These are phyloP conservation scores for Tridacna crocea DNA, from an alignment of 2,888 invertebrate species.

Conservation along the genomic window DNA sequence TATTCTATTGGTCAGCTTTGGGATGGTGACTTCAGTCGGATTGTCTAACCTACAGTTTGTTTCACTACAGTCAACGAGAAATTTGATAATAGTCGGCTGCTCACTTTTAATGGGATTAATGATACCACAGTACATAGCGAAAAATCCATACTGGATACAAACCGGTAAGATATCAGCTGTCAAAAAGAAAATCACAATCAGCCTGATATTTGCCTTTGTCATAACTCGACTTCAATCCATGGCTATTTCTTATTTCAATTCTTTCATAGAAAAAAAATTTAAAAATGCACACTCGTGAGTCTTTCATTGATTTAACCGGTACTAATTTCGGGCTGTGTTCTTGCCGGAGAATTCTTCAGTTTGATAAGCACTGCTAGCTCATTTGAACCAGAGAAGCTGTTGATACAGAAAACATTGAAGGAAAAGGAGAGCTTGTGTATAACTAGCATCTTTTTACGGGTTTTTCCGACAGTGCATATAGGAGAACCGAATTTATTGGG, in stretches of 20 bases:
- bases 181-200: neutral
- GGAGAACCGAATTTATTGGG: no score
- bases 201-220: neutral
- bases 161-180: slow-evolving; percentile 69
- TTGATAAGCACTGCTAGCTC: no score
- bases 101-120: slow-evolving; percentile 93
- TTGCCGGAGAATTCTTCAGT: no score
- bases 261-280: neutral
- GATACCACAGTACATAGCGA: slow-evolving; percentile 76
- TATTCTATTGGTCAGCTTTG: slow-evolving; percentile 81
- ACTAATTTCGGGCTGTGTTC: no score
- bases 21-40: slow-evolving; percentile 81
- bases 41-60: slow-evolving; percentile 85
- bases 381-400: no score
- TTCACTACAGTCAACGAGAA: slow-evolving; percentile 92
- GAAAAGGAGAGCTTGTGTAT: no score
- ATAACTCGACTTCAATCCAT: neutral
- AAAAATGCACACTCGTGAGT: no score
- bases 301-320: no score
- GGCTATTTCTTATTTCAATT: neutral
- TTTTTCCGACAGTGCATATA: no score
- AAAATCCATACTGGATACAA: slow-evolving; percentile 69
- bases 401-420: neutral
- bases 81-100: slow-evolving; percentile 93
- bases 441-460: no score